Base-by-base conservation (phyloP, 2,113 vertebrate genomes). In the Vicugna pacos region DNA sequence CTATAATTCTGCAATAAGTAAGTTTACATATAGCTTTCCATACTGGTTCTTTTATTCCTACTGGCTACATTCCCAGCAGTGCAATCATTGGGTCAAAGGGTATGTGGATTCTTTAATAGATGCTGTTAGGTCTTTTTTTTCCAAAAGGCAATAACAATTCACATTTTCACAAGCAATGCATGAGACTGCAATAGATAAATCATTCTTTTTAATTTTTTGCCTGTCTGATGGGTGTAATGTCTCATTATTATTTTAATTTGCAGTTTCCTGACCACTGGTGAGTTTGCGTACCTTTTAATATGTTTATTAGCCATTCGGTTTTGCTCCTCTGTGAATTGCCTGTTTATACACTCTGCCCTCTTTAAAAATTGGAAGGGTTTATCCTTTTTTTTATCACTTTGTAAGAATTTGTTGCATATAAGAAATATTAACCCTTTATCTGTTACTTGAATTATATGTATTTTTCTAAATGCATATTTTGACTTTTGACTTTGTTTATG, bases 211-310 rank as follows among this genome's bases (percentile, higher is more conserved):
- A 67, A 77, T 91, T 95, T 90, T 90, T 82, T 93, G 48, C 50
- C 50, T 85, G 32, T 64, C 62, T 87, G 81, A 20, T 35, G 10
- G 22, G 9, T 60, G 9, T 46, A 87, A 79, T 60, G 52, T 30
- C 85, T 58, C 30, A 48, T 89, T 73, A 69, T 83, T 86, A 96
- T 81, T 94, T 95, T 77, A 95, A 89, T 94, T 93, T 82, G 15
- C 70, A 93, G 56, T 76, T 64, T 62, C 26, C 35, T 85, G 2
- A 58, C n/a, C 79, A 11, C 46, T 65, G 16, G 17, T 50, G 22
- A 95, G 65, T 86, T 88, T 81, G 52, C 3, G 0, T 87, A 70
- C 24, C 17, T 90, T 96, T 97, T 67, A 54, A 89, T 82, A 73
- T 54, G 70, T 77, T 89, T 85, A n/a, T 77, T 69, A 92, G n/a